Evolutionary conservation across 2,113 vertebrate species (phyloP).

Genomic region (Channa maculata): DNA sequence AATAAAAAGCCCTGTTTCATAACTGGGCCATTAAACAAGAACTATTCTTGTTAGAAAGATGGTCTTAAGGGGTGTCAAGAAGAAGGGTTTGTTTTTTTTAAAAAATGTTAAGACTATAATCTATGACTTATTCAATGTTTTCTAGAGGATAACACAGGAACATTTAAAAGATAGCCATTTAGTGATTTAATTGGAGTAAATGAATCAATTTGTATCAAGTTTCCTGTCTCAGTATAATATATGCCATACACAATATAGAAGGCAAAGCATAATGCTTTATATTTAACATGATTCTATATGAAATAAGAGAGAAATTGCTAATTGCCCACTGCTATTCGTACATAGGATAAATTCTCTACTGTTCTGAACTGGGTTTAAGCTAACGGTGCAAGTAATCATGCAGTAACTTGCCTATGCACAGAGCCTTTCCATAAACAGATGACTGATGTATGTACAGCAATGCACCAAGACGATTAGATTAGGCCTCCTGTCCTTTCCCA

Average conservation of each 20-base stretch:
- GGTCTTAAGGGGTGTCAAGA: no score
- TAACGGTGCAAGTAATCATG: conserved; percentile 9
- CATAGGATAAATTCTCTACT: neutral
- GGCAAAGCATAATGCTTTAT: no score
- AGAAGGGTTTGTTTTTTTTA: no score
- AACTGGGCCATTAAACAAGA: no score
- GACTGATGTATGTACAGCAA: conserved; percentile 71
- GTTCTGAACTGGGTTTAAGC: neutral
- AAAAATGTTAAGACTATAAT: neutral
- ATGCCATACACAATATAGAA: neutral
- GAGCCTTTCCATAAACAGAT: conserved; percentile 49
- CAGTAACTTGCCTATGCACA: neutral
- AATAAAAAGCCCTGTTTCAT: no score
- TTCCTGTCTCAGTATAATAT: neutral
- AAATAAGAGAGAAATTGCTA: neutral
- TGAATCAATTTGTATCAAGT: neutral
- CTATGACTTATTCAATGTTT: neutral
- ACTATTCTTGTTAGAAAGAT: no score
- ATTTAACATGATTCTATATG: no score
- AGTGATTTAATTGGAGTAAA: neutral
- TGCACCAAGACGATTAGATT: conserved; percentile 72
- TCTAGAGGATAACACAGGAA: neutral
- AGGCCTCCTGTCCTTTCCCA: conserved; percentile 49
- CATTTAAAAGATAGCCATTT: neutral
- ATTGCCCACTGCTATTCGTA: neutral